Percentiles rank a stretch among this genome's conserved stretches.
Conservation (phyloP, 2,888 invertebrate genomes). For the Cremastinae sp. region DNA sequence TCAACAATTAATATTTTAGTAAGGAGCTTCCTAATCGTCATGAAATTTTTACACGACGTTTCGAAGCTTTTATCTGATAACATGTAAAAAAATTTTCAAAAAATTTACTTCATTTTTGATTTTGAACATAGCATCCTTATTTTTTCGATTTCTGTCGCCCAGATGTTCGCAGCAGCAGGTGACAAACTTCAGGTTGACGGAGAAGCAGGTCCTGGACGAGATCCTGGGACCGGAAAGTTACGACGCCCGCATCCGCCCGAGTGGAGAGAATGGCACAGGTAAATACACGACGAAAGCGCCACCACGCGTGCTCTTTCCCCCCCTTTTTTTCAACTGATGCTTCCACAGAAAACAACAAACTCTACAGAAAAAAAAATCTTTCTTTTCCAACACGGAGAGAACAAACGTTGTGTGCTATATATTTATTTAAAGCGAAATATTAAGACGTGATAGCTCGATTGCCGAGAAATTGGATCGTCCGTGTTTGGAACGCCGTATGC, state of each 20-base stretch:
- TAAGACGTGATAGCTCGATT: background rate
- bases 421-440: conserved; percentile 4
- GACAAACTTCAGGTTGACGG: conserved; percentile 96
- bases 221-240: conserved; percentile 95
- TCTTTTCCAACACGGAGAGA: conserved; percentile 28
- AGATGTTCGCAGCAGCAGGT: conserved; percentile 90
- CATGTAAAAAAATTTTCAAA: too few species aligned
- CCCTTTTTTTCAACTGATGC: conserved; percentile 15
- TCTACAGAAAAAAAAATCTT: conserved; percentile 12
- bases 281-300: conserved; percentile 78
- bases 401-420: background rate
- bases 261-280: conserved; percentile 97
- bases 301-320: conserved; percentile 22
- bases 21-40: too few species aligned
- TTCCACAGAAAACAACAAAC: conserved; percentile 26
- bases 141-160: conserved; percentile 66
- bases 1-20: too few species aligned
- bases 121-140: background rate
- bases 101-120: too few species aligned
- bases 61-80: too few species aligned
- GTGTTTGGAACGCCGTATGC: conserved; percentile 33
- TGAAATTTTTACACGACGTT: too few species aligned
- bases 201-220: conserved; percentile 96
- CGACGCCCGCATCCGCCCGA: conserved; percentile 95
- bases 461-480: conserved; percentile 12